A percentile compares a stretch with the other conserved stretches of the same genome.
phyloP scores from a whole-genome alignment of 2,797 vertebrate genomes.

The Coluber constrictor region DNA sequence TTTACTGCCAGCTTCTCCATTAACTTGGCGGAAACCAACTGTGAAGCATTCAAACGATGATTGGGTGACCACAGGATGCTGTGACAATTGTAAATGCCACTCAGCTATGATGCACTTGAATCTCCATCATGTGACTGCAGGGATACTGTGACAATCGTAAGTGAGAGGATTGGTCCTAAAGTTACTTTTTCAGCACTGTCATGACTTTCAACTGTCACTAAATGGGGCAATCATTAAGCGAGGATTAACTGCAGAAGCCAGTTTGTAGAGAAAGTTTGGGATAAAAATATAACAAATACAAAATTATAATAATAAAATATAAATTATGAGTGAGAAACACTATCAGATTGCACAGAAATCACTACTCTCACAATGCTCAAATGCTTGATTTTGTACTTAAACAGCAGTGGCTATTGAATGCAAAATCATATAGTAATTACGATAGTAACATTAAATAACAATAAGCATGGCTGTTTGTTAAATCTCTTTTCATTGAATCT shows the following conservation, averaged over 20 bases:
- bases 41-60: background rate
- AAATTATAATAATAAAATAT: background rate
- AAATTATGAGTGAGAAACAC: background rate
- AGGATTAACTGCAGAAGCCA: background rate
- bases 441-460: fast-evolving
- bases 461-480: background rate
- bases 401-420: fast-evolving
- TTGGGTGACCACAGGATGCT: background rate
- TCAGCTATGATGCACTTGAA: background rate
- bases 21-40: background rate
- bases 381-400: background rate
- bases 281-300: background rate
- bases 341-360: background rate
- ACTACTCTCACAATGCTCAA: background rate
- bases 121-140: background rate
- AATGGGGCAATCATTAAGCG: background rate
- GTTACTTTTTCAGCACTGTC: background rate
- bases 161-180: background rate
- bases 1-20: background rate
- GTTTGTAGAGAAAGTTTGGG: background rate
- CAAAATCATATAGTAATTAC: background rate
- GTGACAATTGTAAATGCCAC: background rate
- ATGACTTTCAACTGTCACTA: background rate
- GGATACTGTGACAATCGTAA: background rate
- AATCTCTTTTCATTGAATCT: background rate